Evolutionary conservation across 2,113 vertebrate species (phyloP), one percentile per base, ranked within the genome.

Genomic region (Saguinus imperator): DNA sequence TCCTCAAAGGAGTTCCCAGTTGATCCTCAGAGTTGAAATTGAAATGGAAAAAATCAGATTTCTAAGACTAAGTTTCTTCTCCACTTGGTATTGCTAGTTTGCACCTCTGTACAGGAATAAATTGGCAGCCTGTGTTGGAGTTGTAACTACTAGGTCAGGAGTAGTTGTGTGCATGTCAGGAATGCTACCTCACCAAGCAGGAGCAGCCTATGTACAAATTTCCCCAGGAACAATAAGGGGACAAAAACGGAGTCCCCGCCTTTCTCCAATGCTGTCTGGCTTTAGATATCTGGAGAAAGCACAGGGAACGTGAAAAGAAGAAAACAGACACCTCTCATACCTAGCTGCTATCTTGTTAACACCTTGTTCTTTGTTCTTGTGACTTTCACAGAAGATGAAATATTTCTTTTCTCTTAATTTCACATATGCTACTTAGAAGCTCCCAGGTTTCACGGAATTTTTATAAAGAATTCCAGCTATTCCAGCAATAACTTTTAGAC

Each of bases 381-480:
- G 70, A 95, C 89, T 97, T 94, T 93, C 66, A 48, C 21, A 87
- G 68, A 95, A 87, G 48, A 93, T 91, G 37, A 95, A 95, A 87
- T 89, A 84, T 81, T 87, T 88, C 48, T 96, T 93, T 86, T 85
- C 81, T 92, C 13, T 89, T 89, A 37, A 94, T 89, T 96, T 95
- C 85, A 89, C 80, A 94, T 95, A 57, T 72, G 82, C 48, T 83
- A 21, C 73, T 85, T 86, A 97, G 88, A 94, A 96, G 55, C 80
- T 75, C 91, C 80, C 45, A 89, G 3, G 40, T 81, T 94, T 96
- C 57, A 50, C 90, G 86, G 89, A 97, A 96, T 85, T 98, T 97
- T 94, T 88, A 79, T 94, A 91, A 94, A 93, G 80, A 95, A 97
- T 96, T 96, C 48, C 83, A 94, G 91, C 87, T 98, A 97, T 76